Base-by-base conservation (phyloP, 2,797 vertebrate genomes). In the Chelonia mydas region DNA sequence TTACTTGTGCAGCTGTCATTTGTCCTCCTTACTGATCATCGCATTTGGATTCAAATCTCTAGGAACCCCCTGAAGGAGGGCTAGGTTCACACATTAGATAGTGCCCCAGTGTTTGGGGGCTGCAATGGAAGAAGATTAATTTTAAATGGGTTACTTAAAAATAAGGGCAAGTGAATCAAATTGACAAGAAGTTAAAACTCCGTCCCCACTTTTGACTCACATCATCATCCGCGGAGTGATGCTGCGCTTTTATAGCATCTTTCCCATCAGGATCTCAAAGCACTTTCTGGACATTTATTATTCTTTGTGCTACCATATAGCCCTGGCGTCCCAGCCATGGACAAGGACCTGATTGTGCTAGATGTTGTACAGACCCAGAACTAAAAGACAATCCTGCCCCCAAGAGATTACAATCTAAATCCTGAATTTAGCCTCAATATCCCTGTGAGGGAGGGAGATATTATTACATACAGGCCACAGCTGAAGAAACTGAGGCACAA, bases 111-210 rank as follows among this genome's bases (percentile, higher is more conserved):
- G 0, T 1, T 7, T 33, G 16, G 13, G 33, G 68, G 93, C 91
- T 90, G 91, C 72, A 76, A 87, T 55, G 55, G 11, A 45, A 55
- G 54, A 51, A 92, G 94, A 86, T 86, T 0, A 59, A 84, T 84
- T 86, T 61, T 83, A 4, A 90, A 89, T 84, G 81, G 31, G 72
- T n/a, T 94, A 84, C 6, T 61, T 94, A 51, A 84, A 97, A 95
- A 83, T 53, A 86, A 95, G 55, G 31, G 61, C 50, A 1, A 83
- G 89, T 90, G 53, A 91, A 83, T 81, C 28, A 53, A 54, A 93
- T 15, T 5, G 80, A 89, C 61, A n/a, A 94, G 33, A 77, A 88
- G 78, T 25, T 81, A 76, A 12, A 91, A 90, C 78, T 45, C 21
- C 23, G 25, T 89, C 31, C 1, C 7, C 25, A 76, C 85, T 25